Percentiles rank a stretch among this genome's conserved stretches.
phyloP scores from a whole-genome alignment of 2,113 vertebrate species.

The Cinclus mexicanus region DNA sequence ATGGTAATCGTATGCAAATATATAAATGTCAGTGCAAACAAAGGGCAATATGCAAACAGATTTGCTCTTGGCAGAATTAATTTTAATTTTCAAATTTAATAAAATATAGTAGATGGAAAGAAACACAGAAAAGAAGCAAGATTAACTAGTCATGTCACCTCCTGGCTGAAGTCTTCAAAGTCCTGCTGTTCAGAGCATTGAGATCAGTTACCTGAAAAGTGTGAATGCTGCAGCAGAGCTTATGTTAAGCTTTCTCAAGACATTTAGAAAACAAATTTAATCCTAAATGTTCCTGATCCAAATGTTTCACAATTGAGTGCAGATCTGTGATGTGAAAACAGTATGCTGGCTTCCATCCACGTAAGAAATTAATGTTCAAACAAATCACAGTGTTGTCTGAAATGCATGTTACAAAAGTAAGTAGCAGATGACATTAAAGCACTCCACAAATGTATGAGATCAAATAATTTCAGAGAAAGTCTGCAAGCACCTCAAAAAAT shows the following conservation, averaged over 20 bases:
- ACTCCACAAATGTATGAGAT: neutral
- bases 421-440: constrained; percentile 9
- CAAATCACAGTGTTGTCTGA: constrained; percentile 39
- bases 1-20: neutral
- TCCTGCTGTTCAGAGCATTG: neutral
- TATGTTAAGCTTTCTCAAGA: constrained; percentile 1
- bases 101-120: neutral
- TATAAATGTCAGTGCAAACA: constrained; percentile 34
- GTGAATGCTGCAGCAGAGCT: neutral
- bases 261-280: constrained; percentile 40
- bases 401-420: constrained; percentile 1
- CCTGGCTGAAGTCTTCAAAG: constrained; percentile 5
- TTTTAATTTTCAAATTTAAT: constrained; percentile 36
- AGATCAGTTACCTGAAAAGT: neutral
- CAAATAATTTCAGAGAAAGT: constrained; percentile 38
- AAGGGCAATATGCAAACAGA: neutral
- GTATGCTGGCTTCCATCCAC: constrained; percentile 21
- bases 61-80: neutral
- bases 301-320: neutral
- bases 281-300: constrained; percentile 33
- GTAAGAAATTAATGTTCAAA: constrained; percentile 44
- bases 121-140: neutral
- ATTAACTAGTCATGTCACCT: constrained; percentile 16
- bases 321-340: constrained; percentile 27
- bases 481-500: neutral